phyloP scores from a whole-genome alignment of 2,888 invertebrate species.

The Caenorhabditis japonica region DNA sequence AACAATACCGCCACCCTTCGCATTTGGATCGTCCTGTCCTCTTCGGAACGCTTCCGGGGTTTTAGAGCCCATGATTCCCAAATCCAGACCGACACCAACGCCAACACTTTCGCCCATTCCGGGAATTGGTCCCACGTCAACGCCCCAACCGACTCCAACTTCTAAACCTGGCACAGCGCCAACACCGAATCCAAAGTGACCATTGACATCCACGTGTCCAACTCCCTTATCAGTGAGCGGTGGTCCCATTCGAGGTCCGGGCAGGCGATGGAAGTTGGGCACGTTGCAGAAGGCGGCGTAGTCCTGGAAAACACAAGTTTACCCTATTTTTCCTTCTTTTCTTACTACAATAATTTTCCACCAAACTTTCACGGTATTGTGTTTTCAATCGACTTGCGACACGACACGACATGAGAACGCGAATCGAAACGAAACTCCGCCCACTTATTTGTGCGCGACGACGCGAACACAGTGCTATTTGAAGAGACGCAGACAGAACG shows the following conservation, averaged over 20 bases:
- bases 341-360: too few relatives aligned
- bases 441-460: too few relatives aligned
- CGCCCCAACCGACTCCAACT: constrained; percentile 68
- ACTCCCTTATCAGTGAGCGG: constrained; percentile 52
- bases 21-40: constrained; percentile 65
- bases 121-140: constrained; percentile 72
- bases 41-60: constrained; percentile 68
- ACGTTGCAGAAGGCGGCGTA: constrained; percentile 68
- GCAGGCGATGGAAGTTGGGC: constrained; percentile 68
- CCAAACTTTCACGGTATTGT: too few relatives aligned
- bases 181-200: constrained; percentile 67
- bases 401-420: too few relatives aligned
- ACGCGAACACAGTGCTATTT: too few relatives aligned
- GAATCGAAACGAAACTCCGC: too few relatives aligned
- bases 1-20: constrained; percentile 65
- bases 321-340: background rate
- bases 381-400: too few relatives aligned
- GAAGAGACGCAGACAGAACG: too few relatives aligned
- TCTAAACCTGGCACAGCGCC: constrained; percentile 70
- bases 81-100: constrained; percentile 65
- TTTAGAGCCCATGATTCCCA: constrained; percentile 67
- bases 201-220: constrained; percentile 67
- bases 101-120: constrained; percentile 70
- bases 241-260: constrained; percentile 69
- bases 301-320: constrained; percentile 59